These are phyloP conservation scores for Andricus grossulariae DNA, from an alignment of 1,140 invertebrate species.

Conservation along the genomic window DNA sequence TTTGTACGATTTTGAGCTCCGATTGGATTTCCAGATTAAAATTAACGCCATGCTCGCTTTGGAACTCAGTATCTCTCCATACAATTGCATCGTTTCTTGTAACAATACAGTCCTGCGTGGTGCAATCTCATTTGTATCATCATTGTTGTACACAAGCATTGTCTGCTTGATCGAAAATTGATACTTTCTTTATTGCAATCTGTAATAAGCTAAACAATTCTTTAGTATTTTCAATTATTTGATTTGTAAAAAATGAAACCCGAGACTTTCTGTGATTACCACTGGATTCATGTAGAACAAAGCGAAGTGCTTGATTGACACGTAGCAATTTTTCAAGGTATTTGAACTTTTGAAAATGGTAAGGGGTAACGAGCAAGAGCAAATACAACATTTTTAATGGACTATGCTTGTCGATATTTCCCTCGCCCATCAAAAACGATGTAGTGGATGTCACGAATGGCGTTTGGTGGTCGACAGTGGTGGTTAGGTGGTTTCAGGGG, in stretches of 20 bases:
- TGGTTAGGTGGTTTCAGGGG: background rate
- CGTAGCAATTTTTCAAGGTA: conserved; percentile 7
- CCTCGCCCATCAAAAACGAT: conserved; percentile 26
- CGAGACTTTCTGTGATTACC: background rate
- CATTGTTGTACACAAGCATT: conserved; percentile 35
- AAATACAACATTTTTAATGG: conserved; percentile 15
- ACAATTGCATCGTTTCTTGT: conserved; percentile 43
- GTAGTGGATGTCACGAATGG: conserved; percentile 26
- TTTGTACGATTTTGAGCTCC: conserved; percentile 39
- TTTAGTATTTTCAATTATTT: too few relatives aligned
- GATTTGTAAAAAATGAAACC: too few relatives aligned
- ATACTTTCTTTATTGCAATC: background rate
- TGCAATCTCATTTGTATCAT: conserved; percentile 45
- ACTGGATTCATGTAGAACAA: background rate
- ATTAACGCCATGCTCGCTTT: conserved; percentile 35
- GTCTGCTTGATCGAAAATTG: background rate
- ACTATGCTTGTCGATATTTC: conserved; percentile 31
- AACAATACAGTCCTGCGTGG: conserved; percentile 35
- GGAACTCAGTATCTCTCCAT: conserved; percentile 43
- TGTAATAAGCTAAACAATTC: too few relatives aligned
- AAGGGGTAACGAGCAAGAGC: background rate
- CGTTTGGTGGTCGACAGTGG: conserved; percentile 29
- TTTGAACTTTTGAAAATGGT: background rate
- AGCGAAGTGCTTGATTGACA: background rate
- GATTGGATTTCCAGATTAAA: conserved; percentile 46